phyloP scores from a whole-genome alignment of 2,113 vertebrate genomes.

The Chroicocephalus ridibundus region DNA sequence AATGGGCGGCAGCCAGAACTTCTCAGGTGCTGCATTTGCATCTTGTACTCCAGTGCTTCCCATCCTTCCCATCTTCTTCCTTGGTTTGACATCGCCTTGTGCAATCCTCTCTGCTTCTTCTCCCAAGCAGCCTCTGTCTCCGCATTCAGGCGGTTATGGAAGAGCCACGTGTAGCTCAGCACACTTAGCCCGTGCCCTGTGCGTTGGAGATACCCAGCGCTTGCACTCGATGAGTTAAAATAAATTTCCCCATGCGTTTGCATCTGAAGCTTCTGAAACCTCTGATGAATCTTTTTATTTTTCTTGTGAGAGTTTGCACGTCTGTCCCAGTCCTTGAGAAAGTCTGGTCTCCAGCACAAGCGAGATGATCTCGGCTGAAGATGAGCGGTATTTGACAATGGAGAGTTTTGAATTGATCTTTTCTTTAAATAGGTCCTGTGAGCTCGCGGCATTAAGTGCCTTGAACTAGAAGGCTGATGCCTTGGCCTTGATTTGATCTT shows the following conservation, averaged over 20 bases:
- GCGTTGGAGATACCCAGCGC: accelerated
- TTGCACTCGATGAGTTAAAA: background rate
- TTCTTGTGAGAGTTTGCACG: background rate
- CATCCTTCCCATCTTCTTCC: background rate
- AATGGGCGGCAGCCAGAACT: background rate
- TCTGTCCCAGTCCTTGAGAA: background rate
- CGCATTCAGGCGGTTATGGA: background rate
- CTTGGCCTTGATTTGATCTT: background rate
- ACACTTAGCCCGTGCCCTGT: accelerated
- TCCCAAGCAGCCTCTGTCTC: background rate
- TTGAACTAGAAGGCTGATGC: background rate
- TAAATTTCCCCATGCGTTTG: too few species aligned
- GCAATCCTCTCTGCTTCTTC: background rate
- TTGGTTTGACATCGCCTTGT: too few species aligned
- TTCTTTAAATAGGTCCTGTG: background rate
- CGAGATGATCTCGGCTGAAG: background rate
- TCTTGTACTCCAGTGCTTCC: background rate
- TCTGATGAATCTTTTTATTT: background rate
- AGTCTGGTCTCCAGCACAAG: background rate
- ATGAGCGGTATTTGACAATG: background rate
- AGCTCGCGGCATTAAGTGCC: background rate
- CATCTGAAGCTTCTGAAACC: background rate
- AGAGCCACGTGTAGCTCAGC: accelerated
- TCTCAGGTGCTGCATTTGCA: background rate
- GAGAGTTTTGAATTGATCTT: background rate